These are phyloP conservation scores for Thereva unica DNA, from an alignment of 2,888 invertebrate species.

Conservation along the genomic window DNA sequence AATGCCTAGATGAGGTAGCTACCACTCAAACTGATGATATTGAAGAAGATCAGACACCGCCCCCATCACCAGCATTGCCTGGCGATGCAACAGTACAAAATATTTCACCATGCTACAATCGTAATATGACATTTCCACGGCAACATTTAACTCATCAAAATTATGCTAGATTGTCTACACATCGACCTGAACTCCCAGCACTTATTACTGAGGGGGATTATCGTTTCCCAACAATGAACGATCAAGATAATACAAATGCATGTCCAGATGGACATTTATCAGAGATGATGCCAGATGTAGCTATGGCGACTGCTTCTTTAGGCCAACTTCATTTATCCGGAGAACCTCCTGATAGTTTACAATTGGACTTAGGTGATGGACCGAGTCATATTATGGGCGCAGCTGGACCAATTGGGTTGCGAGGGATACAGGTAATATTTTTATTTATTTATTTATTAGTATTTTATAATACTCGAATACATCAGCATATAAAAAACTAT, in stretches of 20 bases:
- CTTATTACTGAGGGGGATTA: constrained; percentile 68
- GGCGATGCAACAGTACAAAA: constrained; percentile 49
- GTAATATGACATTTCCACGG: constrained; percentile 68
- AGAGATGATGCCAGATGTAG: constrained; percentile 90
- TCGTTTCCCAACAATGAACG: constrained; percentile 51
- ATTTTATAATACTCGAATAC: too few species aligned
- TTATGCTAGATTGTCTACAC: constrained; percentile 51
- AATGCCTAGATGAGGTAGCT: constrained; percentile 48
- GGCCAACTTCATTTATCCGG: constrained; percentile 52
- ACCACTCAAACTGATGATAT: constrained; percentile 52
- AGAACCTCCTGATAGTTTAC: constrained; percentile 62
- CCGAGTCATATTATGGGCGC: constrained; percentile 65
- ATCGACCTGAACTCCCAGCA: constrained; percentile 67
- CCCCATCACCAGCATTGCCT: constrained; percentile 58
- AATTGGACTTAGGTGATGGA: constrained; percentile 82
- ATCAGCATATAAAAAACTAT: too few species aligned
- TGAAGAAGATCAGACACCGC: constrained; percentile 54
- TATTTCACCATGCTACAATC: constrained; percentile 61
- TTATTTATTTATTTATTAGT: too few species aligned
- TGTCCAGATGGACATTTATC: constrained; percentile 73
- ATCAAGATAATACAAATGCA: constrained; percentile 56
- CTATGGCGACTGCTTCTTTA: constrained; percentile 82
- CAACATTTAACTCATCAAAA: constrained; percentile 49
- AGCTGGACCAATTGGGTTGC: constrained; percentile 52
- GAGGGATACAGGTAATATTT: constrained; percentile 53